Base-by-base conservation (phyloP, 2,888 invertebrate genomes). In the Pseudanteris insignis region DNA sequence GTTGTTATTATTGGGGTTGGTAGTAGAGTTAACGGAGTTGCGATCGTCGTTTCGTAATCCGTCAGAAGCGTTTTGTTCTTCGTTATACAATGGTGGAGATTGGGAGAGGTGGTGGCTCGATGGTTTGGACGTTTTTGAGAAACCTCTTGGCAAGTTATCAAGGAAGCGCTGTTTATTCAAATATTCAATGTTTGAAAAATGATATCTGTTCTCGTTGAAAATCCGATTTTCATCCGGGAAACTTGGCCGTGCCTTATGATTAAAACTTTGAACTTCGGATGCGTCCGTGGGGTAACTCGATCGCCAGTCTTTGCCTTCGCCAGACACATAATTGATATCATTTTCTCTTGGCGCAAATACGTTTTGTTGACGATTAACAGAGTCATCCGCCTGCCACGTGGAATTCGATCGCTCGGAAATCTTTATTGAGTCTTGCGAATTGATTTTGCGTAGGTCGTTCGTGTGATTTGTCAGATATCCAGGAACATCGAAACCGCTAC, bases 401-500 rank as follows among this genome's bases (percentile, higher is more conserved):
- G 41, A 55, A 53, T 51, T 60, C 6, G 2, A 32, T 14, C 21
- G 32, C 6, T 6, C 6, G 4, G 18, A 3, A 18, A 4, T 18
- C n/a, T n/a, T n/a, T n/a, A n/a, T n/a, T 18, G 18, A 18, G 6
- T 18, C 6, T 4, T 6, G 18, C 6, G 6, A 3, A 15, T 38
- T 43, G 53, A 13, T 48, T 50, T 60, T 26, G 6, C 1, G 9
- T 13, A 43, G 30, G 9, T 48, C 54, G 28, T 34, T 58, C 10
- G 43, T 54, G 34, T 43, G 38, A 51, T 50, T 54, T 28, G 28
- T 48, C 10, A 18, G 24, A 28, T 47, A 40, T 1, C 43, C 47
- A n/a, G 58, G 47, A 10, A 33, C 48, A 24, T 61, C 65, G 33
- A 68, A 69, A 3, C 70, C 71, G 7, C 68, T 69, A 10, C 70